Conservation (phyloP, 2,888 invertebrate genomes). For the Liopterus haemorrhoidalis region DNA sequence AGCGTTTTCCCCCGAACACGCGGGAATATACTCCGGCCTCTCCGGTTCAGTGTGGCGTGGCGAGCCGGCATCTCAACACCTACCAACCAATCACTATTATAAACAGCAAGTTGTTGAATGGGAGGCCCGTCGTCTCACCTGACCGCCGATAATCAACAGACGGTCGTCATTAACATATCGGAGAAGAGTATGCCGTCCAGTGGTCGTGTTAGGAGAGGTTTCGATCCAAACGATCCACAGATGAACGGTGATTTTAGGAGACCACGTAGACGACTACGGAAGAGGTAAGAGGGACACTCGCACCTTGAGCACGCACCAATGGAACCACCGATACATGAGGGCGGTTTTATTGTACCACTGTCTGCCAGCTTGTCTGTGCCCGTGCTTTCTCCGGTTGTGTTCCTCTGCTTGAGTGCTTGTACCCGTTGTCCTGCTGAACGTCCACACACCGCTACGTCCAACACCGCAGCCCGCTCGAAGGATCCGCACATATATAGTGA, state of each 20-base stretch:
- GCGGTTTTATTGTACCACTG: too few species aligned
- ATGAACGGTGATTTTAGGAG: constrained; percentile 18
- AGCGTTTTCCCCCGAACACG: constrained; percentile 3
- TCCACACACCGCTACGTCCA: too few species aligned
- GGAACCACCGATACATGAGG: too few species aligned
- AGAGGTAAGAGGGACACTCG: constrained; percentile 15
- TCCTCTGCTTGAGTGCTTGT: too few species aligned
- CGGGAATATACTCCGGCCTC: constrained; percentile 11
- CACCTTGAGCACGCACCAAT: constrained; percentile 10
- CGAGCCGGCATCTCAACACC: constrained; percentile 10
- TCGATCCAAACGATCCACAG: constrained; percentile 14
- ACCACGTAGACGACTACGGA: constrained; percentile 15
- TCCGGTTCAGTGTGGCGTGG: constrained; percentile 10
- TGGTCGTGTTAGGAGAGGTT: constrained; percentile 16
- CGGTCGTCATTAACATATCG: constrained; percentile 16
- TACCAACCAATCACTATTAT: neutral
- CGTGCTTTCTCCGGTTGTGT: too few species aligned
- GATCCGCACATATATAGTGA: too few species aligned
- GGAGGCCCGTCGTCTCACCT: constrained; percentile 21
- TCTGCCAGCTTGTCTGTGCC: too few species aligned
- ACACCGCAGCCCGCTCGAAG: too few species aligned
- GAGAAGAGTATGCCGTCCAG: constrained; percentile 20
- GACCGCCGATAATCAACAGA: constrained; percentile 20
- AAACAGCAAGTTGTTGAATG: constrained; percentile 12
- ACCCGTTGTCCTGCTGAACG: too few species aligned